Base-by-base conservation (phyloP, 2,888 invertebrate genomes). In the Tenthredo scrophulariae region DNA sequence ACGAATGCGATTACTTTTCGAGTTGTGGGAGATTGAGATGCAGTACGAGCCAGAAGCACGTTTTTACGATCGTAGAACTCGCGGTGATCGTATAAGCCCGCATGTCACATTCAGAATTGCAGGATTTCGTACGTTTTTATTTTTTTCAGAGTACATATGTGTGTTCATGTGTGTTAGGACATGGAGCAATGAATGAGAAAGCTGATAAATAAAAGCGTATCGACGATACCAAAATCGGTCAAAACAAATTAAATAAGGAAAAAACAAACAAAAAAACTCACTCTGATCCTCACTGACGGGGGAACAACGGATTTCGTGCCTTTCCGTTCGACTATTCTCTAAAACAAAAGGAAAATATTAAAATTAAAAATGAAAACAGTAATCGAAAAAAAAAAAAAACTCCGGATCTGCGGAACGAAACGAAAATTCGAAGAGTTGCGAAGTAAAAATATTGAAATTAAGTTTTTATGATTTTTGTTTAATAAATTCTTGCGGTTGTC, bases 201-300 rank as follows among this genome's bases (percentile, higher is more conserved):
- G 15, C 33, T 0, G 33, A 5, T 0, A 6, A 67, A 67, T 26
- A 3, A 67, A 33, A 67, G 6, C 7, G 40, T 43, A 43, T 43
- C 40, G 40, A 43, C 40, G 4, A 33, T 37, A 13, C 0, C 3
- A 10, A 6, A 15, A 26, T 46, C 15, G 13, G 46, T 15, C 18
- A 33, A n/a, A 50, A 46, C 2, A 29, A 22, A 29, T 13, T 18
- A 50, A 50, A 75, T 15, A 5, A 70, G 18, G 58, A 54, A 6
- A 22, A 82, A 79, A 70, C 54, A 85, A 62, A 65, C 85, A 82
- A 50, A 86, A 72, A 88, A 88, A 91, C 91, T 91, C 91, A 91
- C 91, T 89, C 90, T 91, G 88, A 87, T 91, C 88, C 89, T 89
- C 89, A 89, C 89, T 89, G 85, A 89, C 89, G 85, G 90, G 88